Evolutionary conservation across 2,797 vertebrate genomes (phyloP).

Genomic region (Heliangelus exortis): DNA sequence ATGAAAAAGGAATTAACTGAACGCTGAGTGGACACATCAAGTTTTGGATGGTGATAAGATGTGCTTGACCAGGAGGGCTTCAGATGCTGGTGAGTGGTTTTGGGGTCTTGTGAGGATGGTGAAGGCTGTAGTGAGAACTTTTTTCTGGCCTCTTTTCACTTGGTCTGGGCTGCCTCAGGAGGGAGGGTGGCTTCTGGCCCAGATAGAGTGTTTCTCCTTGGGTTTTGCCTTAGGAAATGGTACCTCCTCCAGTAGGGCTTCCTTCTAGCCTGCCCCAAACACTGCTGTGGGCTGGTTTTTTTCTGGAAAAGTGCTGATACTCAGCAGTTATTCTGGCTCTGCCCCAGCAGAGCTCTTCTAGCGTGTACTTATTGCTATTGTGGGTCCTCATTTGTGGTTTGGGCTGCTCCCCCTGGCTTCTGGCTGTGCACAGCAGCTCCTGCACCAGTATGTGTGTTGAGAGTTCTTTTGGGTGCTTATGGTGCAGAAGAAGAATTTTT

Average conservation of each 20-base stretch:
- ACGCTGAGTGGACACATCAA: rapidly evolving
- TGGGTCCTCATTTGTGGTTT: not conserved
- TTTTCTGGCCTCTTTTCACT: rapidly evolving
- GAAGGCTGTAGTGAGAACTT: not conserved
- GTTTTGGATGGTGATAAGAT: not conserved
- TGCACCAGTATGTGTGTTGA: not conserved
- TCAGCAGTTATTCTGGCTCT: not conserved
- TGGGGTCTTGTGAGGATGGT: not conserved
- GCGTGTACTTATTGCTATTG: rapidly evolving
- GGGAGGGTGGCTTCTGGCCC: not conserved
- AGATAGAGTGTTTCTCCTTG: not conserved
- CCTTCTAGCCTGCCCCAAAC: not conserved
- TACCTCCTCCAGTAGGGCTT: rapidly evolving
- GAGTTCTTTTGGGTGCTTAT: not conserved
- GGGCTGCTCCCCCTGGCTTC: not conserved
- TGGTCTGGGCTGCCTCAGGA: rapidly evolving
- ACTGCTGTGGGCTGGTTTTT: not conserved
- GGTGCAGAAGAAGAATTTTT: not conserved
- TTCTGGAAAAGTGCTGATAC: not conserved
- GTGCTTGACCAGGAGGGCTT: not conserved
- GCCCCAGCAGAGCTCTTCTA: no score
- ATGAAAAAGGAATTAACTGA: not conserved
- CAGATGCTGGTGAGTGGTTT: not conserved
- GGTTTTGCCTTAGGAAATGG: not conserved
- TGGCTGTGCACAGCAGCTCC: rapidly evolving